phyloP scores from a whole-genome alignment of 2,113 vertebrate genomes.

The Notothenia coriiceps region DNA sequence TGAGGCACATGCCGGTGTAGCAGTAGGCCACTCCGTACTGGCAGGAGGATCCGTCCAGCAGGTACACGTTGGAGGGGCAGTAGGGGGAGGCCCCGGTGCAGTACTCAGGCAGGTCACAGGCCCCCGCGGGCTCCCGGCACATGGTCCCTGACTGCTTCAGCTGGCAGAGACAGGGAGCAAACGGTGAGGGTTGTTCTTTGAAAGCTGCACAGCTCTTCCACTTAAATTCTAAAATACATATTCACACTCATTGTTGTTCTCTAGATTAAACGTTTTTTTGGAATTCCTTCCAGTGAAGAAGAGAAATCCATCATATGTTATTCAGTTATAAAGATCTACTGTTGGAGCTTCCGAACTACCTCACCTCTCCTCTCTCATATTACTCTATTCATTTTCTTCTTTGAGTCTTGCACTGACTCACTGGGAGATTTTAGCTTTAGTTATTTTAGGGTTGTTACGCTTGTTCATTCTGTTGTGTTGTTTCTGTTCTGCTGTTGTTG shows the following conservation, averaged over 20 bases:
- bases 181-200: background rate
- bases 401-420: too few species aligned
- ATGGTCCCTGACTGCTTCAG: slow-evolving; percentile 89
- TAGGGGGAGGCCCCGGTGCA: slow-evolving; percentile 90
- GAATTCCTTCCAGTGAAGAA: too few species aligned
- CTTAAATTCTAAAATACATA: background rate
- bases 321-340: background rate
- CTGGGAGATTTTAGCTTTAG: too few species aligned
- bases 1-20: slow-evolving; percentile 93
- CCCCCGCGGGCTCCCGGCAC: slow-evolving; percentile 88
- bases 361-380: background rate
- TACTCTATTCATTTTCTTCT: background rate
- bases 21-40: slow-evolving; percentile 88
- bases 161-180: slow-evolving; percentile 69
- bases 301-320: background rate
- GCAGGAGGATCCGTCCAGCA: slow-evolving; percentile 91
- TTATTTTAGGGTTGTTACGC: too few species aligned
- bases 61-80: slow-evolving; percentile 92
- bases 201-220: too few species aligned
- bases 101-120: slow-evolving; percentile 95
- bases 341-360: background rate
- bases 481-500: too few species aligned
- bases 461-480: too few species aligned
- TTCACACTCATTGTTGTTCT: too few species aligned
- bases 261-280: too few species aligned